Conservation (phyloP, 2,797 vertebrate genomes). For the Podarcis siculus region DNA sequence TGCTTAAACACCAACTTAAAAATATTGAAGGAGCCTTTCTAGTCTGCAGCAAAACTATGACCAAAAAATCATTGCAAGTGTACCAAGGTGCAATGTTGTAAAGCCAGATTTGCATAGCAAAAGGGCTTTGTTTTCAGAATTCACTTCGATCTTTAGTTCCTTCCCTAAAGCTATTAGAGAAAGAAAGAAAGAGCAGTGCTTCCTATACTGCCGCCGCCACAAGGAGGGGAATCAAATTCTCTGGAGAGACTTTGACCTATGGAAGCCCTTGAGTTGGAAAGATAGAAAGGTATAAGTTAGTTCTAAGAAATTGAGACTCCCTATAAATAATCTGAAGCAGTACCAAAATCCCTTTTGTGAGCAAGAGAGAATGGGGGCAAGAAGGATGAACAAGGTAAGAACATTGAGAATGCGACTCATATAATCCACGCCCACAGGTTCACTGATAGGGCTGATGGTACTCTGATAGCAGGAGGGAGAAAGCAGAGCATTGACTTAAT, state of each 20-base stretch:
- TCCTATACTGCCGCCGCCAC: not conserved
- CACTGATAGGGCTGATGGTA: not conserved
- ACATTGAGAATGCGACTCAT: not conserved
- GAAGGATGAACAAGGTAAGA: not conserved
- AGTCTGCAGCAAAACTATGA: rapidly evolving
- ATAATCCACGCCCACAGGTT: constrained; percentile 10
- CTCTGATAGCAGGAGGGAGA: not conserved
- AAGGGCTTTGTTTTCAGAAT: not conserved
- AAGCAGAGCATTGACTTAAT: not conserved
- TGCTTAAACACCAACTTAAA: not conserved
- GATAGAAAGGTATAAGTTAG: not conserved
- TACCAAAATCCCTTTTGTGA: not conserved
- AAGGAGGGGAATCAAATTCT: not conserved
- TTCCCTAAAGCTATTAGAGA: not conserved
- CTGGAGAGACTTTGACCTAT: not conserved
- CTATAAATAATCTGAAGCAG: constrained; percentile 19
- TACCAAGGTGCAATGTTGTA: not conserved
- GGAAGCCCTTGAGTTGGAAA: not conserved
- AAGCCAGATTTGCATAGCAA: not conserved
- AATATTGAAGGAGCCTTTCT: constrained; percentile 1
- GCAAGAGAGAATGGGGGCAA: constrained; percentile 8
- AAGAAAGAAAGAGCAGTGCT: not conserved
- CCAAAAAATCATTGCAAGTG: not conserved
- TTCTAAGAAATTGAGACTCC: not conserved
- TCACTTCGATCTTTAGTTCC: not conserved